phyloP scores from a whole-genome alignment of 2,113 vertebrate species.

The Urocitellus parryii region DNA sequence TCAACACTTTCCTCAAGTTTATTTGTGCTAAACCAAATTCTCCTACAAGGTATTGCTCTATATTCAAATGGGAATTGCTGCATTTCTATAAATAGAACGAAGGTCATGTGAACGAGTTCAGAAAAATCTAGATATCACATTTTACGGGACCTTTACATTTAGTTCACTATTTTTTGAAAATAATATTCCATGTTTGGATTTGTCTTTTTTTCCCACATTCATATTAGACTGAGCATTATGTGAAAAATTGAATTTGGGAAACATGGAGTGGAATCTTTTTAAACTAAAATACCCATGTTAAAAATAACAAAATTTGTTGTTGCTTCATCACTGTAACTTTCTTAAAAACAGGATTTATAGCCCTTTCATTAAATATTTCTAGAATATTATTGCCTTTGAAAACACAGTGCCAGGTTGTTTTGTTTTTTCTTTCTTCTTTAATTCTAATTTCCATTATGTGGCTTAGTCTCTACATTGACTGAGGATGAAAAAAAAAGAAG shows the following conservation, averaged over 20 bases:
- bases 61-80: slow-evolving; percentile 90
- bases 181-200: slow-evolving; percentile 89
- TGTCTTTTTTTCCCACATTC: slow-evolving; percentile 91
- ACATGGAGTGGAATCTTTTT: slow-evolving; percentile 86
- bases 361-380: slow-evolving; percentile 65
- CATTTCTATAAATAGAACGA: slow-evolving; percentile 89
- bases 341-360: slow-evolving; percentile 68
- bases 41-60: slow-evolving; percentile 93
- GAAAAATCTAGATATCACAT: slow-evolving; percentile 90
- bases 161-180: slow-evolving; percentile 87
- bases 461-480: neutral
- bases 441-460: slow-evolving; percentile 35
- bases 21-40: slow-evolving; percentile 94
- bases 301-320: slow-evolving; percentile 88
- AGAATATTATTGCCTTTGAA: slow-evolving; percentile 42
- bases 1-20: slow-evolving; percentile 94
- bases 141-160: slow-evolving; percentile 91
- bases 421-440: neutral
- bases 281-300: slow-evolving; percentile 90
- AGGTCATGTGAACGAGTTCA: slow-evolving; percentile 90
- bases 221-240: slow-evolving; percentile 86
- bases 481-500: neutral
- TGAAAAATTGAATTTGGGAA: slow-evolving; percentile 90
- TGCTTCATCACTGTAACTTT: slow-evolving; percentile 80
- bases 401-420: neutral